These are phyloP conservation scores for Amphimedon queenslandica DNA, from an alignment of 37 sponge, comb jelly and placozoan genomes.

Conservation along the genomic window DNA sequence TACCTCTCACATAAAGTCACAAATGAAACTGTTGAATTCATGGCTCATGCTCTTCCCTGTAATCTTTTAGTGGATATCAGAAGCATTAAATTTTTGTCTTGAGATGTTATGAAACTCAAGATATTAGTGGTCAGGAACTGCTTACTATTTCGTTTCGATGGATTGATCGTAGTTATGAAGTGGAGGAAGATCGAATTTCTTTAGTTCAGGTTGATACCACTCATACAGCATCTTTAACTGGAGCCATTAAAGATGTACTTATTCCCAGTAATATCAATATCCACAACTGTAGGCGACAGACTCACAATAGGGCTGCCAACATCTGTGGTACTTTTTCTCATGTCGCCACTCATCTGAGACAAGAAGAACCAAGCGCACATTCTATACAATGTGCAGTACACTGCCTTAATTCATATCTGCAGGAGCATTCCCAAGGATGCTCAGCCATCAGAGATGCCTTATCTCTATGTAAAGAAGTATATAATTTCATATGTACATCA, in stretches of 20 bases:
- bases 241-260: slow-evolving; percentile 1
- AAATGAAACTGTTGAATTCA: slow-evolving; percentile 30
- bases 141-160: slow-evolving; percentile 18
- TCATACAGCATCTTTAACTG: slow-evolving; percentile 14
- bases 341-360: not conserved
- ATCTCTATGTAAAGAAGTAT: slow-evolving; percentile 1
- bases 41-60: slow-evolving; percentile 14
- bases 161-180: slow-evolving; percentile 16
- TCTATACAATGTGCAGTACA: slow-evolving; percentile 5
- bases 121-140: slow-evolving; percentile 31
- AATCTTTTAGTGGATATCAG: slow-evolving; percentile 12
- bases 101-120: slow-evolving; percentile 25
- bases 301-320: not conserved
- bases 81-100: slow-evolving; percentile 6
- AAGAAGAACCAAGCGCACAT: slow-evolving; percentile 4
- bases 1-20: slow-evolving; percentile 30
- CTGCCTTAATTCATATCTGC: not conserved
- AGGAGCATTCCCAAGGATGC: not conserved
- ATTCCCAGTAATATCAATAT: not conserved
- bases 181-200: slow-evolving; percentile 25
- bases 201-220: slow-evolving; percentile 26
- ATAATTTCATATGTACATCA: slow-evolving; percentile 15
- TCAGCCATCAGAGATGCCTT: slow-evolving; percentile 23
- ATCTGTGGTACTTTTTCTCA: not conserved
- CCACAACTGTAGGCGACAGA: not conserved